Conservation (phyloP, 2,888 invertebrate species). For the Cheilosia impressa region DNA sequence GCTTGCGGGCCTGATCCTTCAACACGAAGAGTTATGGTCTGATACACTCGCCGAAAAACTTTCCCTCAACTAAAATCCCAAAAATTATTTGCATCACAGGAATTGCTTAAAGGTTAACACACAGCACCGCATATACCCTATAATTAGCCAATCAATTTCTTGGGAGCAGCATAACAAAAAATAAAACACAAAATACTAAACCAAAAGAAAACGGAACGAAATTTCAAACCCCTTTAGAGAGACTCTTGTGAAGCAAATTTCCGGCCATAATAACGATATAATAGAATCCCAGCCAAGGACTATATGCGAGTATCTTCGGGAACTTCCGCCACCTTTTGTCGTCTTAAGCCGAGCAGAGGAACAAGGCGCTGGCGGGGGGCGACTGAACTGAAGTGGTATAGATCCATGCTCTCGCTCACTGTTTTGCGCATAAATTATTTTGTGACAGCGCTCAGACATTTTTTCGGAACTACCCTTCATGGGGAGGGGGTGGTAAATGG, state of each 20-base stretch:
- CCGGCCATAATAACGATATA: constrained; percentile 74
- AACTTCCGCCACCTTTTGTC: constrained; percentile 71
- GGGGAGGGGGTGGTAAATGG: constrained; percentile 3
- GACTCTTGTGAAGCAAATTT: constrained; percentile 68
- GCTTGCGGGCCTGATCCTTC: constrained; percentile 51
- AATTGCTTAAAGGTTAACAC: constrained; percentile 69
- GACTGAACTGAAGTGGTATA: constrained; percentile 14
- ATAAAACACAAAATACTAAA: neutral
- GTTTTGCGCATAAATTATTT: constrained; percentile 74
- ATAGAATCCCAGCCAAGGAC: constrained; percentile 67
- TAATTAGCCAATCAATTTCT: constrained; percentile 75
- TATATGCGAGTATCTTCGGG: constrained; percentile 57
- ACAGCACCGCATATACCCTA: constrained; percentile 48
- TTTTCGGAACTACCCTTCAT: constrained; percentile 55
- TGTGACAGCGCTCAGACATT: constrained; percentile 75
- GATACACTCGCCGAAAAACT: constrained; percentile 51
- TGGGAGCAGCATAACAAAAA: constrained; percentile 28
- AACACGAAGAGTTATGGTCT: constrained; percentile 68
- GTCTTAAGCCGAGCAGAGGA: constrained; percentile 37
- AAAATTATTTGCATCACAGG: constrained; percentile 70
- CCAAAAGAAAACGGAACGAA: constrained; percentile 32
- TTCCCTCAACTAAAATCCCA: constrained; percentile 51
- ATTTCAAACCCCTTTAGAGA: constrained; percentile 57
- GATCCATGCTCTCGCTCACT: constrained; percentile 67
- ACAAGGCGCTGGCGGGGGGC: constrained; percentile 4